Evolutionary conservation across 2,797 vertebrate species (phyloP), one percentile per base, ranked within the genome.

Genomic region (Chrysocyon brachyurus): DNA sequence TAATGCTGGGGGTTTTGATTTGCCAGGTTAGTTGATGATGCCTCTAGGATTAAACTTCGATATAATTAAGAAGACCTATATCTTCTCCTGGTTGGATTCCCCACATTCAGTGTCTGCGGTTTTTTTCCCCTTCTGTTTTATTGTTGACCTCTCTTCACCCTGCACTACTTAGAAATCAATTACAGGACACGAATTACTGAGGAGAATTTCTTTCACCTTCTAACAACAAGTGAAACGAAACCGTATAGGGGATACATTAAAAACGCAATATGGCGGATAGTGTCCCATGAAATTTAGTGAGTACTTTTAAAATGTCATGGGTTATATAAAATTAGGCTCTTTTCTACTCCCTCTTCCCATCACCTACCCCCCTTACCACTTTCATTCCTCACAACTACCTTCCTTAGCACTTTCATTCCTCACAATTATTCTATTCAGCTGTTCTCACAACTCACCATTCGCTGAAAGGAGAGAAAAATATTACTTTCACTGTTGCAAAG

Each of bases 1-100:
- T 97, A 97, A 98, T 96, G 96, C 24, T 73, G 52, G 89, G 88
- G 93, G 95, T 87, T 98, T 97, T 79, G 89, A 92, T 94, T 97
- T 98, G 95, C 88, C 97, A 95, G 94, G 82, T 54, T 96, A 66
- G 56, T 95, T 98, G 95, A 96, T 91, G 96, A 64, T 31, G 17
- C 70, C 70, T 97, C 81, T 84, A 96, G 97, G 78, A 73, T 46
- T 52, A 86, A 17, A 1, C 84, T 97, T 97, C 64, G 16, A 26
- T 85, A 88, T 97, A 95, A 97, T 98, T 98, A 98, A 96, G 90
- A 78, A 98, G 87, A 70, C 81, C 56, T 98, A 22, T 97, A 82
- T 78, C 31, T 94, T 97, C 66, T 96, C 91, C 91, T 56, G 90
- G 82, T 92, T 97, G 92, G 83, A 95, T 68, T 94, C 68, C 26